Evolutionary conservation across 2,113 vertebrate species (phyloP).

Genomic region (Cacatua alba): DNA sequence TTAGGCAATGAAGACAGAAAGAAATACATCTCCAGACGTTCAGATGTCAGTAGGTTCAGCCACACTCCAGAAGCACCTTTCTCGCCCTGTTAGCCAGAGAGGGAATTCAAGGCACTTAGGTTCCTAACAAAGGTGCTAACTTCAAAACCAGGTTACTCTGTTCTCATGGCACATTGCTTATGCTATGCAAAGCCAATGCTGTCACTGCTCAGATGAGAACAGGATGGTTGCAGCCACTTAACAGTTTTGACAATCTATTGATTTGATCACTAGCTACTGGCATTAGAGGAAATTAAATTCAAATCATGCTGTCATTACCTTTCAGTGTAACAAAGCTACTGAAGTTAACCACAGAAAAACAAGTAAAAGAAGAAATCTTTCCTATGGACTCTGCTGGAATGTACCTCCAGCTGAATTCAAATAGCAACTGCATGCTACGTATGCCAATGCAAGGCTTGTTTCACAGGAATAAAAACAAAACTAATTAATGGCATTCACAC

Average conservation of each 20-base stretch:
- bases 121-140: neutral
- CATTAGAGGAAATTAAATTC: neutral
- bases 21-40: neutral
- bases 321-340: neutral
- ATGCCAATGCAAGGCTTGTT: neutral
- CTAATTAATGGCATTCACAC: neutral
- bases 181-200: neutral
- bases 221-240: neutral
- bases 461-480: neutral
- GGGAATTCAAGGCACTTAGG: neutral
- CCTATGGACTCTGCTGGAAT: neutral
- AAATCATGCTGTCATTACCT: neutral
- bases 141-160: neutral
- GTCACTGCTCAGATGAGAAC: neutral
- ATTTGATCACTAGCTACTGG: neutral
- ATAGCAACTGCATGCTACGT: neutral
- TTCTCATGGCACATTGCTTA: neutral
- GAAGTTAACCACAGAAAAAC: neutral
- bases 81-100: neutral
- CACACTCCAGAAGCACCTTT: neutral
- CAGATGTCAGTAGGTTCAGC: neutral
- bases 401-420: neutral
- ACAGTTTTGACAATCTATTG: neutral
- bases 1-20: neutral
- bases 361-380: neutral